A percentile compares a stretch with the other conserved stretches of the same genome.
phyloP scores from a whole-genome alignment of 2,797 vertebrate species.

The Sebastes minor region DNA sequence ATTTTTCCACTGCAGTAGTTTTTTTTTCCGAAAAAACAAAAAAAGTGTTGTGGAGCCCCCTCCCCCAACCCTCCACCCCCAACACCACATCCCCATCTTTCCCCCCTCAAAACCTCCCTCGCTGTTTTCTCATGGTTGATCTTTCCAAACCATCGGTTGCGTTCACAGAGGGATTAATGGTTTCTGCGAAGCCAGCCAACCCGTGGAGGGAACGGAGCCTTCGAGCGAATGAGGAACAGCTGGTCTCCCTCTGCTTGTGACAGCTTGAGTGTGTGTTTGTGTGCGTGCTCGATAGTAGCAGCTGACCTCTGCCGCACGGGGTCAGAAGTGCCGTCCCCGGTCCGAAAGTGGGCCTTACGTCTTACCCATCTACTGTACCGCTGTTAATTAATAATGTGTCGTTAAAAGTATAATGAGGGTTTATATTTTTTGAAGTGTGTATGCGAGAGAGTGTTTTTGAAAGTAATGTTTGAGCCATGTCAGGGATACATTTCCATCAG shows the following conservation, averaged over 20 bases:
- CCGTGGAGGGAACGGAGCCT: slow-evolving; percentile 60
- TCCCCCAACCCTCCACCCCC: too few species aligned
- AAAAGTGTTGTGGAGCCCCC: slow-evolving; percentile 30
- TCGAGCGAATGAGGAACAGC: slow-evolving; percentile 74
- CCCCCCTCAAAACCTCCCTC: neutral
- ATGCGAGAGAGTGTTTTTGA: neutral
- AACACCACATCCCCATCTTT: neutral
- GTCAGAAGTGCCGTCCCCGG: slow-evolving; percentile 30
- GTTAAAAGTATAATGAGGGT: neutral
- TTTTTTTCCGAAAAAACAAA: slow-evolving; percentile 1
- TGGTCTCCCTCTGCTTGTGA: slow-evolving; percentile 68
- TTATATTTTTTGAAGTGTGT: neutral
- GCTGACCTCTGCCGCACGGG: slow-evolving; percentile 46
- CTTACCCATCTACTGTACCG: neutral
- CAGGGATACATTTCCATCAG: neutral
- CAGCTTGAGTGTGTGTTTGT: slow-evolving; percentile 52
- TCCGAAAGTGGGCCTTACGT: slow-evolving; percentile 1
- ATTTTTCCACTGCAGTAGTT: slow-evolving; percentile 60
- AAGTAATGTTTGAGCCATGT: neutral
- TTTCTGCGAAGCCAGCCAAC: slow-evolving; percentile 68
- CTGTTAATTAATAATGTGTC: neutral
- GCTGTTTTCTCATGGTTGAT: slow-evolving; percentile 62
- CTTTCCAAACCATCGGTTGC: slow-evolving; percentile 67
- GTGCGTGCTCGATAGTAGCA: slow-evolving; percentile 26
- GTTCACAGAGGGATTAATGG: slow-evolving; percentile 72